A percentile compares a stretch with the other conserved stretches of the same genome.
Evolutionary conservation across 2,113 vertebrate species (phyloP).

Genomic region (Antennarius striatus): DNA sequence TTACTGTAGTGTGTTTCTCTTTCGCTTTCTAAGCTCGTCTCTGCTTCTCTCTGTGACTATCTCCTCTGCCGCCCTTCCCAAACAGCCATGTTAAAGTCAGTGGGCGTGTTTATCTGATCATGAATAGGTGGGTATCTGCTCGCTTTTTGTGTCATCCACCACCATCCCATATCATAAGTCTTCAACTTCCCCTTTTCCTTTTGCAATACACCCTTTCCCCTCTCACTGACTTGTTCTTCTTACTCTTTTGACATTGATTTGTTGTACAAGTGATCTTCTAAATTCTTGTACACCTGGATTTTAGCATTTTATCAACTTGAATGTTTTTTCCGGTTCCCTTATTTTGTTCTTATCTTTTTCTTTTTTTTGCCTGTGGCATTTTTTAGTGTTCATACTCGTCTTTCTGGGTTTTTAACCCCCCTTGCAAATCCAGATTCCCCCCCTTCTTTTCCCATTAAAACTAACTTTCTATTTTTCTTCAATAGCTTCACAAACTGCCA

Average conservation of each 20-base stretch:
- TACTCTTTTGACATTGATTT: constrained; percentile 11
- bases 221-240: constrained; percentile 1
- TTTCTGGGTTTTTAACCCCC: constrained; percentile 3
- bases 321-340: constrained; percentile 13
- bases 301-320: constrained; percentile 15
- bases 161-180: constrained; percentile 28
- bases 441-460: background rate
- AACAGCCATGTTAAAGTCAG: constrained; percentile 97
- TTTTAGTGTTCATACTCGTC: background rate
- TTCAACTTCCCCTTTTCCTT: constrained; percentile 30
- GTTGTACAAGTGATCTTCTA: constrained; percentile 5
- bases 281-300: background rate
- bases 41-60: constrained; percentile 51
- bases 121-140: constrained; percentile 97
- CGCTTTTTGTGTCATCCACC: constrained; percentile 78
- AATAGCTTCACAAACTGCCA: constrained; percentile 3
- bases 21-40: constrained; percentile 30
- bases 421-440: constrained; percentile 3
- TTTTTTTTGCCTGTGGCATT: constrained; percentile 66
- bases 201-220: background rate
- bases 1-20: constrained; percentile 6
- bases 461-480: constrained; percentile 1
- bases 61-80: constrained; percentile 73
- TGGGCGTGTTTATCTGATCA: constrained; percentile 97
- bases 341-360: background rate